Evolutionary conservation across 2,113 vertebrate species (phyloP).

Genomic region (Sialia sialis): DNA sequence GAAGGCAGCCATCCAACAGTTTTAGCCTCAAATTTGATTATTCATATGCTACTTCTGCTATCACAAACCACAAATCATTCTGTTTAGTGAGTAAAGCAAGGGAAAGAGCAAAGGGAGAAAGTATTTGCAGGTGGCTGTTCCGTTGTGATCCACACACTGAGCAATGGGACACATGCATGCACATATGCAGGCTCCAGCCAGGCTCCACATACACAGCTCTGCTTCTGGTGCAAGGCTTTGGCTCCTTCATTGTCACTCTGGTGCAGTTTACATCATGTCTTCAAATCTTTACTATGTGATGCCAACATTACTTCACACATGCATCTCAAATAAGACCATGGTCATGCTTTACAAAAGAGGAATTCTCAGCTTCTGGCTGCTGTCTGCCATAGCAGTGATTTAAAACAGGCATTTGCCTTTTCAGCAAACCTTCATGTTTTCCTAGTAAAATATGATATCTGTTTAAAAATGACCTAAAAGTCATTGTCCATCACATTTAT

Average conservation of each 20-base stretch:
- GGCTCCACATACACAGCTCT: rapidly evolving
- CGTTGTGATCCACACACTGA: not conserved
- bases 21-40: not conserved
- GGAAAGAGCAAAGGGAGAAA: not conserved
- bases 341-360: not conserved
- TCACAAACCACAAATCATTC: not conserved
- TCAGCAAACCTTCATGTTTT: not conserved
- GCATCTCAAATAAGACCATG: not conserved
- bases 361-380: not conserved
- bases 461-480: slow-evolving; percentile 15
- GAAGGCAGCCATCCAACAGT: rapidly evolving
- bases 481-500: not conserved
- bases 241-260: not conserved
- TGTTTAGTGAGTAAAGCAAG: not conserved
- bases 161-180: rapidly evolving
- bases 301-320: not conserved
- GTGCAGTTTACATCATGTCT: not conserved
- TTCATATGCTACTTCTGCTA: not conserved
- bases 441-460: not conserved
- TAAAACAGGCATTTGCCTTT: not conserved
- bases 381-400: not conserved
- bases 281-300: not conserved
- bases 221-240: not conserved
- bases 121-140: not conserved
- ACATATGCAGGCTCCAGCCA: not conserved